Conservation (phyloP, 2,113 vertebrate species). For the Upupa epops region DNA sequence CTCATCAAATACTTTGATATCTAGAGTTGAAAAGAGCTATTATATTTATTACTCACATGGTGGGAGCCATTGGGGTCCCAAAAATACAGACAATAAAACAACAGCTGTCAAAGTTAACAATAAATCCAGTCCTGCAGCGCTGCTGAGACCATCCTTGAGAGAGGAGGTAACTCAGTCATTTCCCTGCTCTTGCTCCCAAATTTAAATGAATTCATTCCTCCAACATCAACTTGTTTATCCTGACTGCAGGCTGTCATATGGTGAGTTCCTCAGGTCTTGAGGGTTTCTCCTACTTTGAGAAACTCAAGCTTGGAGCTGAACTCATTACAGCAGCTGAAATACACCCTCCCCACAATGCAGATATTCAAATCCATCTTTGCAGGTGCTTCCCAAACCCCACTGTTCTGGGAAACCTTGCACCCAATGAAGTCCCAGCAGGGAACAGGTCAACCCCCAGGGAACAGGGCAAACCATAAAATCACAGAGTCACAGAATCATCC, state of each 20-base stretch:
- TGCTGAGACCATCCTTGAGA: background rate
- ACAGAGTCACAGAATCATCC: too few relatives aligned
- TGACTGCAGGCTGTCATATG: background rate
- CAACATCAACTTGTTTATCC: background rate
- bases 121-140: background rate
- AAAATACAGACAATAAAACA: background rate
- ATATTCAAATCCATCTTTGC: background rate
- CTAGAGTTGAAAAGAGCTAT: background rate
- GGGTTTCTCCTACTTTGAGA: background rate
- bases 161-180: slow-evolving; percentile 18
- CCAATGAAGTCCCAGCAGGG: background rate
- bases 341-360: background rate
- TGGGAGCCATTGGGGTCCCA: background rate
- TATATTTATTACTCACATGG: background rate
- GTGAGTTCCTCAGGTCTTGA: background rate
- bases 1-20: background rate
- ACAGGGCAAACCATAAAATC: background rate
- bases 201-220: slow-evolving; percentile 35
- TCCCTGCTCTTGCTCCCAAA: background rate
- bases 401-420: background rate
- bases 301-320: background rate
- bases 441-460: background rate
- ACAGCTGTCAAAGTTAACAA: background rate
- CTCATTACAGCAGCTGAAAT: background rate
- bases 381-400: background rate